Conservation (phyloP, 2,113 vertebrate species). For the Scopus umbretta region DNA sequence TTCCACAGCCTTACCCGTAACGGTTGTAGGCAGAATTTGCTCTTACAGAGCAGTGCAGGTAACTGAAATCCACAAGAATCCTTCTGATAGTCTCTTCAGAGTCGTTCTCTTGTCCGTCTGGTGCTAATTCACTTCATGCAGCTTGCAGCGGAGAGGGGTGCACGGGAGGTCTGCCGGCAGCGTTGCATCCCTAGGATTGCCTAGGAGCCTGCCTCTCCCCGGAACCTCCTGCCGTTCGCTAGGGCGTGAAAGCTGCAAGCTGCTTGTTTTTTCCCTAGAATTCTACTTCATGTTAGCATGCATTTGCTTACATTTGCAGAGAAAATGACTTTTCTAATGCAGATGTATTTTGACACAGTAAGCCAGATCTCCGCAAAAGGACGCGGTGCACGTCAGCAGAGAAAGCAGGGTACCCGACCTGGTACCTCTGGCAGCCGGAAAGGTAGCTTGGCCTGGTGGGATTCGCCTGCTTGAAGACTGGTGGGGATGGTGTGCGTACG, state of each 20-base stretch:
- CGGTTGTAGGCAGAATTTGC: background rate
- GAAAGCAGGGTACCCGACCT: background rate
- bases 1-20: fast-evolving
- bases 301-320: background rate
- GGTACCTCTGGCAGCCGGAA: background rate
- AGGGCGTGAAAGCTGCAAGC: background rate
- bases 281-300: background rate
- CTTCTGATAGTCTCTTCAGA: background rate
- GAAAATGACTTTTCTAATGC: background rate
- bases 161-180: background rate
- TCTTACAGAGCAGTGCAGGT: background rate
- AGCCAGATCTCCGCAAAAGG: background rate
- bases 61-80: background rate
- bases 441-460: background rate
- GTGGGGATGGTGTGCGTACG: background rate
- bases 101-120: background rate
- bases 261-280: background rate
- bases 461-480: background rate
- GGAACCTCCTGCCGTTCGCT: background rate
- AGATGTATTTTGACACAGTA: fast-evolving
- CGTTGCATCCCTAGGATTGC: background rate
- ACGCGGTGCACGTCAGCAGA: background rate
- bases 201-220: background rate
- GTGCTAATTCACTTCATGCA: background rate
- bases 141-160: background rate